Evolutionary conservation across 2,797 vertebrate species (phyloP).

Genomic region (Psittacula echo): DNA sequence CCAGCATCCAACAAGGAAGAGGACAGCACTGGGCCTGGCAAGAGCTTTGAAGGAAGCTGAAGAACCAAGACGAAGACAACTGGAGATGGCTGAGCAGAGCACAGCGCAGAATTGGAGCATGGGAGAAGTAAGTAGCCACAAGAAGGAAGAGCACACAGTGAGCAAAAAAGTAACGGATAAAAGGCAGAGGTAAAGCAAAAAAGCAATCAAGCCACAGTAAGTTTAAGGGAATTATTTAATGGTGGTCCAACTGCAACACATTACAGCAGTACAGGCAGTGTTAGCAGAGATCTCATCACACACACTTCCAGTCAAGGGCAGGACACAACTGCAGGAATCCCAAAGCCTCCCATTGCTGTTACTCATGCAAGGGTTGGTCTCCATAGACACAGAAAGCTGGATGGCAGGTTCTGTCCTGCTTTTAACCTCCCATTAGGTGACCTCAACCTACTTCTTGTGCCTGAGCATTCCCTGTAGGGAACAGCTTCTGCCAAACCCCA

Average conservation of each 20-base stretch:
- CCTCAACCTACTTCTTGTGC: not conserved
- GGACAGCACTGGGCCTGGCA: fast-evolving
- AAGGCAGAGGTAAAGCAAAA: not conserved
- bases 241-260: not conserved
- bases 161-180: not conserved
- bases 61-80: not conserved
- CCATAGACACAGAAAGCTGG: fast-evolving
- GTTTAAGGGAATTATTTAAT: constrained; percentile 33
- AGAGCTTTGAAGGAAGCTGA: not conserved
- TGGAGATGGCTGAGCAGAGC: not conserved
- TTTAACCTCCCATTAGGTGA: not conserved
- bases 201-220: not conserved
- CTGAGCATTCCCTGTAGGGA: not conserved
- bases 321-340: not conserved
- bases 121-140: not conserved
- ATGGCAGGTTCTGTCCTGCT: not conserved
- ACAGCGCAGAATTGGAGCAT: not conserved
- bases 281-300: not conserved
- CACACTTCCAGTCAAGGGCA: not conserved
- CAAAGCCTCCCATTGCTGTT: fast-evolving
- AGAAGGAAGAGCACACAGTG: not conserved
- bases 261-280: not conserved
- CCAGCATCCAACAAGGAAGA: not conserved
- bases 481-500: not conserved
- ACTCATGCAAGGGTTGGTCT: not conserved